Base-by-base conservation (phyloP, 2,888 invertebrate genomes). In the Petrolisthes cinctipes region DNA sequence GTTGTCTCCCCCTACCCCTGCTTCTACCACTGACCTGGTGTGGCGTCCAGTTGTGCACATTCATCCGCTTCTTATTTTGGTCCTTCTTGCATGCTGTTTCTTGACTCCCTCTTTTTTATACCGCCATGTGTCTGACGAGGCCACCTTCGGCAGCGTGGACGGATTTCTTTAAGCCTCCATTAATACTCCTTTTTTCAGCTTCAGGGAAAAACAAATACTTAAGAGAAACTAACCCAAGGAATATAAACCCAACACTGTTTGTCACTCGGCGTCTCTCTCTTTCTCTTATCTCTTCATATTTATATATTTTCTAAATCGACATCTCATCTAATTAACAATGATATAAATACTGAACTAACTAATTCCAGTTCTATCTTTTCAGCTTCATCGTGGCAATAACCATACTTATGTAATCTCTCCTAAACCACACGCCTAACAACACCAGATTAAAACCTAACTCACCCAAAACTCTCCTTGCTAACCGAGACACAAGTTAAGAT, bases 361-460 rank as follows among this genome's bases (percentile, higher is more conserved):
- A 86, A 86, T 86, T 86, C 71, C 82, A 83, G 57, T 86, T 86
- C 86, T 86, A 86, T 86, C 86, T 86, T 86, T 86, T 86, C 86
- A 86, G 86, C 86, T 83, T 86, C 86, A 86, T 86, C 86, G 82
- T 86, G 79, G 76, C 83, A 80, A 79, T 86, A 86, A 86, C 53
- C 86, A 86, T 83, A 83, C 83, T 53, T 71, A 56, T 86, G 79
- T 86, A 83, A 86, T 71, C 86, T 86, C 68, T 86, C 86, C 82
- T 86, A 86, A 86, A 86, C 86, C 82, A 79, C 83, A 86, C 86
- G 82, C 76, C 79, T 86, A 86, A 86, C 86, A 86, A 83, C 86
- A 86, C 83, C 79, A 86, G 66, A 78, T 83, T 79, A 86, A 86
- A 86, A 83, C 83, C 71, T 83, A 86, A 76, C 82, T 82, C 82